phyloP scores from a whole-genome alignment of 2,797 vertebrate species.

The Acanthopagrus latus region DNA sequence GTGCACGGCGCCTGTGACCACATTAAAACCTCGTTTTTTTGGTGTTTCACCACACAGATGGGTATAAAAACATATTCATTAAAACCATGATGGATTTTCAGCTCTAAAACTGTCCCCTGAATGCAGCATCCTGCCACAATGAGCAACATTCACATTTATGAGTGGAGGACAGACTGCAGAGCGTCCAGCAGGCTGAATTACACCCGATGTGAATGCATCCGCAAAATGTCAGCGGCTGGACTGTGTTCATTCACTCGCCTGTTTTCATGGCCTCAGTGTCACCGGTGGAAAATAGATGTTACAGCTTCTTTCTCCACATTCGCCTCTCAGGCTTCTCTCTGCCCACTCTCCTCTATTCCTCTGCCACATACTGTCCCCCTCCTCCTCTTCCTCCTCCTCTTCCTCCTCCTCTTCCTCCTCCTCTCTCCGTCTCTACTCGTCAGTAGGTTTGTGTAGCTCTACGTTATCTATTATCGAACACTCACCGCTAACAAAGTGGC shows the following conservation, averaged over 20 bases:
- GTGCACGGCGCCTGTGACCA: background rate
- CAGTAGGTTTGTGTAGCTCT: background rate
- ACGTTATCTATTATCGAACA: too few relatives aligned
- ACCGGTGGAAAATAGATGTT: background rate
- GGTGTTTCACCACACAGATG: conserved; percentile 10
- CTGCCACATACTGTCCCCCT: background rate
- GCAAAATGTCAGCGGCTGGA: background rate
- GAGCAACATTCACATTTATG: background rate
- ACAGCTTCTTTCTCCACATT: background rate
- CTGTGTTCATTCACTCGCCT: background rate
- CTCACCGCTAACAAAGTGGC: too few relatives aligned
- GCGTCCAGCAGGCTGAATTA: background rate
- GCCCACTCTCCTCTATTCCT: background rate
- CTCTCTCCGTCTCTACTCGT: background rate
- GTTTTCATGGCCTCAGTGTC: background rate
- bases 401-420: too few relatives aligned
- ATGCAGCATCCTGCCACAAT: background rate
- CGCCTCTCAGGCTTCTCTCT: background rate
- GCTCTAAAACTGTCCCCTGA: background rate
- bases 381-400: too few relatives aligned
- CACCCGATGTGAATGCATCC: background rate
- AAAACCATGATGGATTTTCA: conserved; percentile 3
- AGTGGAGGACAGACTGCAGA: background rate
- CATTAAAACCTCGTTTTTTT: background rate
- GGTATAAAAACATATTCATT: conserved; percentile 21